Percentiles rank a stretch among this genome's conserved stretches.
These are phyloP conservation scores for Metalampra italica DNA, from an alignment of 2,888 invertebrate genomes.

Conservation along the genomic window DNA sequence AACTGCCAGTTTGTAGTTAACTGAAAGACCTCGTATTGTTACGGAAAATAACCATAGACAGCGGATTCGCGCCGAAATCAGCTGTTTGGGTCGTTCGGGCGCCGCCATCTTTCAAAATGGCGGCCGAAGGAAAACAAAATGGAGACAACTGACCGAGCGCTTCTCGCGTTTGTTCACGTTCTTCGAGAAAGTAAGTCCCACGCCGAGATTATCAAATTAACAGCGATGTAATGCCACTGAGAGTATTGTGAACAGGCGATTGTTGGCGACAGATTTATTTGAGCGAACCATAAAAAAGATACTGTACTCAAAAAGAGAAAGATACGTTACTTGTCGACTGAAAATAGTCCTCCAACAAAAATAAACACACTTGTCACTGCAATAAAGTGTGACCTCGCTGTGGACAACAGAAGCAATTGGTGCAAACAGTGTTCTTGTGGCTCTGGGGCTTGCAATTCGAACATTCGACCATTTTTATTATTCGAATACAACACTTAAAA, in stretches of 20 bases:
- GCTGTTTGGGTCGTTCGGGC: conserved; percentile 65
- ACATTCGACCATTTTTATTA: no score
- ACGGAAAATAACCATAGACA: conserved; percentile 48
- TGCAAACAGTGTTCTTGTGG: no score
- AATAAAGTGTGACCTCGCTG: no score
- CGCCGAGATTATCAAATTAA: conserved; percentile 26
- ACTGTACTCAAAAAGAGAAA: background rate
- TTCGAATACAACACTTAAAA: no score
- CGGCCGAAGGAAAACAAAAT: conserved; percentile 35
- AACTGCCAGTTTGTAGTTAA: no score
- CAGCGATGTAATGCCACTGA: conserved; percentile 31
- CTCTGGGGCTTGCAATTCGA: no score
- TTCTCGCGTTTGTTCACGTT: conserved; percentile 26
- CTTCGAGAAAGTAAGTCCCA: conserved; percentile 42
- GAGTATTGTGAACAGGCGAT: conserved; percentile 47
- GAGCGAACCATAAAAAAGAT: conserved; percentile 18
- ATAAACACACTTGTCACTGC: no score
- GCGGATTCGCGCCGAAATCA: conserved; percentile 56
- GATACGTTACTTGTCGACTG: no score
- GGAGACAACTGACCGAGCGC: conserved; percentile 40
- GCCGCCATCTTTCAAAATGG: conserved; percentile 58
- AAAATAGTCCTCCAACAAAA: no score
- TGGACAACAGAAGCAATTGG: no score
- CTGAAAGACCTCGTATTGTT: no score
- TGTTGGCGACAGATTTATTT: conserved; percentile 32